Conservation (phyloP, 2,113 vertebrate genomes). For the Globicephala melas region DNA sequence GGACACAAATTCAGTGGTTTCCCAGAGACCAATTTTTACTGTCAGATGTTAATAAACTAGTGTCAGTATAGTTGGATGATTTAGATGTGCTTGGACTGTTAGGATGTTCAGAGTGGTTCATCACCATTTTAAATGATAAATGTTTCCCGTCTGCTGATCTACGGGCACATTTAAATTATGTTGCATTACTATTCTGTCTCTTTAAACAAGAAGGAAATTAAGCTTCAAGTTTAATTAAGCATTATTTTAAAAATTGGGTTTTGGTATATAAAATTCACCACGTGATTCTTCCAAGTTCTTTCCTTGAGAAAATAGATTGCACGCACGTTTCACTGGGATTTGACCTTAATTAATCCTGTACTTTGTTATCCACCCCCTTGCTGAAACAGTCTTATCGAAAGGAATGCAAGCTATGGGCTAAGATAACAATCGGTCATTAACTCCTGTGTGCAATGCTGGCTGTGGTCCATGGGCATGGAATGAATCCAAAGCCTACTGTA, state of each 20-base stretch:
- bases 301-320: conserved; percentile 69
- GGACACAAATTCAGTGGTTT: conserved; percentile 61
- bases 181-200: conserved; percentile 39
- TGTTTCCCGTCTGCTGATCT: conserved; percentile 32
- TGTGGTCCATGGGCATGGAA: conserved; percentile 43
- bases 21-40: conserved; percentile 60
- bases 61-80: conserved; percentile 46
- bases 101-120: conserved; percentile 26
- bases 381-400: conserved; percentile 74
- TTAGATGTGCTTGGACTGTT: conserved; percentile 44
- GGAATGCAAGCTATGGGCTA: conserved; percentile 53
- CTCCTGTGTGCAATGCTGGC: conserved; percentile 59
- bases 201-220: conserved; percentile 67
- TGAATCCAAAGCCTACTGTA: conserved; percentile 63
- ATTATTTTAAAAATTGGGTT: conserved; percentile 63
- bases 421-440: conserved; percentile 74
- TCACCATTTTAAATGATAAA: conserved; percentile 55
- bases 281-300: conserved; percentile 53
- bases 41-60: conserved; percentile 70
- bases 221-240: conserved; percentile 67
- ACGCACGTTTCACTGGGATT: conserved; percentile 48
- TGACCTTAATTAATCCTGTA: conserved; percentile 75
- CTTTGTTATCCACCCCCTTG: conserved; percentile 62
- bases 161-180: conserved; percentile 53
- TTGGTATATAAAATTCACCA: conserved; percentile 60